These are phyloP conservation scores for Tolypeutes matacus DNA, from an alignment of 2,797 vertebrate species.

Conservation along the genomic window DNA sequence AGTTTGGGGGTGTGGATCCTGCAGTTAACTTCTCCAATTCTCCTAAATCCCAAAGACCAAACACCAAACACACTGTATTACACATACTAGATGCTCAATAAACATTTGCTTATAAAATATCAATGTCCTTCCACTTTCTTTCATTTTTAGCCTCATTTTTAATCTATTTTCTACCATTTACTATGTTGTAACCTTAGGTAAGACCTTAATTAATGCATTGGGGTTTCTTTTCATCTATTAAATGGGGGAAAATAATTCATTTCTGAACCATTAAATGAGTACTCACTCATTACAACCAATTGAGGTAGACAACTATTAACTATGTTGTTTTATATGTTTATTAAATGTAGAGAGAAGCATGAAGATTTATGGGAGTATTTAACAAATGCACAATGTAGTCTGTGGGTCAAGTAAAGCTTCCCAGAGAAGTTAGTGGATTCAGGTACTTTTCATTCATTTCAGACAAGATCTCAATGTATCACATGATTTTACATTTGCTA, in stretches of 20 bases:
- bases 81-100: background rate
- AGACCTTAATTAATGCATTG: background rate
- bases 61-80: background rate
- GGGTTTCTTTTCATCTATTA: background rate
- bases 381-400: background rate
- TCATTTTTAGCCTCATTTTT: background rate
- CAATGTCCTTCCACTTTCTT: background rate
- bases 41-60: background rate
- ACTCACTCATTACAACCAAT: background rate
- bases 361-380: background rate
- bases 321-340: conserved; percentile 14
- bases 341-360: background rate
- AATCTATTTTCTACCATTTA: background rate
- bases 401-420: background rate
- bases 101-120: background rate
- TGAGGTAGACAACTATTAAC: background rate
- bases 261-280: background rate
- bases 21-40: background rate
- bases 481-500: background rate
- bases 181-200: background rate
- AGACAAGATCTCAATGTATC: background rate
- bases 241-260: background rate
- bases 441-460: background rate
- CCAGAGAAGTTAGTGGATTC: background rate
- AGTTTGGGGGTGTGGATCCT: background rate